Conservation (phyloP, 2,888 invertebrate genomes). For the Helicoverpa assulta region DNA sequence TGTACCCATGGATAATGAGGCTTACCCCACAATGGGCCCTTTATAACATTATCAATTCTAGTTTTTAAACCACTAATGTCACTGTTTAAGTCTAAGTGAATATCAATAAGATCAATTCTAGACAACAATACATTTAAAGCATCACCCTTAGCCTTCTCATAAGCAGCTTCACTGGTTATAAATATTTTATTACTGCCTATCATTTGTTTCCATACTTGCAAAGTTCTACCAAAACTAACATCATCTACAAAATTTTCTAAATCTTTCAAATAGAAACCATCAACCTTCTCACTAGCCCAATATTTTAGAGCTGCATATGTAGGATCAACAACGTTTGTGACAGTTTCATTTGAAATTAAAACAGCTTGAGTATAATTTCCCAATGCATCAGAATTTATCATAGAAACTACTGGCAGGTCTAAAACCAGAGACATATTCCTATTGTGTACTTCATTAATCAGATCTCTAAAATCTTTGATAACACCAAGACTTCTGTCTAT, state of each 20-base stretch:
- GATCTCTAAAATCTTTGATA: slow-evolving; percentile 91
- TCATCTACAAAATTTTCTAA: slow-evolving; percentile 92
- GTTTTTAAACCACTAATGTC: slow-evolving; percentile 90
- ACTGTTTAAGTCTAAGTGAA: slow-evolving; percentile 90
- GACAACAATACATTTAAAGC: slow-evolving; percentile 91
- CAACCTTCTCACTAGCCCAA: slow-evolving; percentile 92
- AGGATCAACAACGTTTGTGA: slow-evolving; percentile 73
- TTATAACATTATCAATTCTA: slow-evolving; percentile 90
- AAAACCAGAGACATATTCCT: slow-evolving; percentile 94
- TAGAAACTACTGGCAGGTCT: slow-evolving; percentile 92
- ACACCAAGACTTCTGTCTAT: slow-evolving; percentile 93
- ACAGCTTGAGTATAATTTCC: slow-evolving; percentile 71
- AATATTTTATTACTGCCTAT: slow-evolving; percentile 91
- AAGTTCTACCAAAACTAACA: slow-evolving; percentile 88
- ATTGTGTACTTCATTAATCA: slow-evolving; percentile 91
- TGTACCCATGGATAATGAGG: slow-evolving; percentile 94
- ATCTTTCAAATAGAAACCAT: slow-evolving; percentile 97
- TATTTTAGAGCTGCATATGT: slow-evolving; percentile 81
- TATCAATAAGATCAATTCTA: slow-evolving; percentile 93
- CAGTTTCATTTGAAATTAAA: slow-evolving; percentile 86
- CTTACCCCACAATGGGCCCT: slow-evolving; percentile 91
- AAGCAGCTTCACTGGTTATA: slow-evolving; percentile 91
- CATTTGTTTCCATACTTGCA: slow-evolving; percentile 93
- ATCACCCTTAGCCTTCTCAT: slow-evolving; percentile 83
- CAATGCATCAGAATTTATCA: slow-evolving; percentile 69